These are phyloP conservation scores for Loris lydekkerianus DNA, from an alignment of 2,797 vertebrate species.

Conservation along the genomic window DNA sequence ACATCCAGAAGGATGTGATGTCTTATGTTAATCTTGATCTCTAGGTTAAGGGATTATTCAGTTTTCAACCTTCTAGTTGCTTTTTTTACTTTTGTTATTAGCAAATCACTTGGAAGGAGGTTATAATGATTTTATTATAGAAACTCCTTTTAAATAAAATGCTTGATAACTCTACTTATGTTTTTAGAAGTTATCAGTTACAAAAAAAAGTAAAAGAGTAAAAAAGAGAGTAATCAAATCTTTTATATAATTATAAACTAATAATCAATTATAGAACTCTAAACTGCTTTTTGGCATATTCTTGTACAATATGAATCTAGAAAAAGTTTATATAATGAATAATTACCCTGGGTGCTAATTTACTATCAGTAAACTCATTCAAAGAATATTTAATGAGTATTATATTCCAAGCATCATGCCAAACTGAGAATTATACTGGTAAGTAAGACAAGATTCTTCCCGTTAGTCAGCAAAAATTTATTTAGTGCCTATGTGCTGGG, in stretches of 20 bases:
- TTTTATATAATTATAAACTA: conserved; percentile 38
- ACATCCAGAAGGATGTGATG: background rate
- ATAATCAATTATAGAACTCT: background rate
- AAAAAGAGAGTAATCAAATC: background rate
- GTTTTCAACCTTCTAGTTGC: background rate
- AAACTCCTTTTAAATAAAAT: background rate
- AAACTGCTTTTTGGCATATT: background rate
- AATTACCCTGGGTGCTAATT: background rate
- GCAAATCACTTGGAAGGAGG: background rate
- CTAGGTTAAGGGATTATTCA: background rate
- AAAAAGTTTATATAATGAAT: background rate
- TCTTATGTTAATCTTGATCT: conserved; percentile 26
- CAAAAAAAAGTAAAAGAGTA: conserved; percentile 47
- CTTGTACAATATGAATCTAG: background rate
- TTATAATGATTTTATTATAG: conserved; percentile 35
- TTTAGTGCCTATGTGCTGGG: background rate
- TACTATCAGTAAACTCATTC: conserved; percentile 50
- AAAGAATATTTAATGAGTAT: conserved; percentile 28
- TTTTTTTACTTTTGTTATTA: conserved; percentile 42
- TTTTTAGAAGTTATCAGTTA: conserved; percentile 47
- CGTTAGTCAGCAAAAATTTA: conserved; percentile 23
- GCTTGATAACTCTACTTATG: background rate
- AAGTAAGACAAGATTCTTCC: conserved; percentile 15
- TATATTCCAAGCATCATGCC: conserved; percentile 26
- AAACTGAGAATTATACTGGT: background rate